Conservation (phyloP, 2,888 invertebrate genomes). For the Scrobipalpa costella region DNA sequence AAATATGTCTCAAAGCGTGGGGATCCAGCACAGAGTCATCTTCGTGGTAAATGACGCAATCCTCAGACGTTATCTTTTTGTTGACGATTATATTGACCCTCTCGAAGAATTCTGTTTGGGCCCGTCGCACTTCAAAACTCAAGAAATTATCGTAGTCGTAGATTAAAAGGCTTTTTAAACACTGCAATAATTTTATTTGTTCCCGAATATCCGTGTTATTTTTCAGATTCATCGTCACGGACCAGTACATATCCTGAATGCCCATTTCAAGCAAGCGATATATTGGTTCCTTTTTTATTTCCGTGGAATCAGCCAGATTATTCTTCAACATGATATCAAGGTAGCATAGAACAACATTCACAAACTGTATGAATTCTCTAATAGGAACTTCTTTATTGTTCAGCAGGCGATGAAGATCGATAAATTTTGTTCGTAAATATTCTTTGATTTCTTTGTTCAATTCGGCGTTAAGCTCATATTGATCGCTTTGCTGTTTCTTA, state of each 20-base stretch:
- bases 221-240: conserved; percentile 46
- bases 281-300: conserved; percentile 42
- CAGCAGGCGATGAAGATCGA: conserved; percentile 35
- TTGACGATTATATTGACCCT: conserved; percentile 58
- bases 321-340: conserved; percentile 52
- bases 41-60: conserved; percentile 51
- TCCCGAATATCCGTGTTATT: conserved; percentile 44
- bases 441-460: conserved; percentile 44
- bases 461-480: conserved; percentile 45
- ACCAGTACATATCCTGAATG: conserved; percentile 46
- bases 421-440: conserved; percentile 44
- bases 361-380: conserved; percentile 47
- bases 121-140: conserved; percentile 46
- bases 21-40: conserved; percentile 57
- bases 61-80: conserved; percentile 46
- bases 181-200: conserved; percentile 51
- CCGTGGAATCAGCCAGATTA: conserved; percentile 41
- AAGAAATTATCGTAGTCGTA: conserved; percentile 49
- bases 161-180: conserved; percentile 49
- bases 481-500: conserved; percentile 33
- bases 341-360: conserved; percentile 48
- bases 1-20: conserved; percentile 56
- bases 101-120: conserved; percentile 58
- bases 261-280: conserved; percentile 43
- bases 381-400: conserved; percentile 33